Evolutionary conservation across 2,113 vertebrate species (phyloP), one percentile per base, ranked within the genome.

Genomic region (Melanotaenia duboulayi): DNA sequence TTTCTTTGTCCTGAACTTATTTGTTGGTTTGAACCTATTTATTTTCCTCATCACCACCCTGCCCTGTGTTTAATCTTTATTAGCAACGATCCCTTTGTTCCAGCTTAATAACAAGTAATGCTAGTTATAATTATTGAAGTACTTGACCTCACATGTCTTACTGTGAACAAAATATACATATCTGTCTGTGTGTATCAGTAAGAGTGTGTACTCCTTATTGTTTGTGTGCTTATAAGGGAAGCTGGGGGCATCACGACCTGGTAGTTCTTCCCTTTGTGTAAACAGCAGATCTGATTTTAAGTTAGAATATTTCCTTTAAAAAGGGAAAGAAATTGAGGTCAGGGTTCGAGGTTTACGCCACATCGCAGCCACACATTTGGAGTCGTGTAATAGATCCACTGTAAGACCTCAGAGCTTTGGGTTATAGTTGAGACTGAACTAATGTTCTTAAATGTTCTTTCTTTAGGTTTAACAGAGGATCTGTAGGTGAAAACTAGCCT

Each of bases 81-180:
- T 13, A n/a, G 37, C 50, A 50, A 14, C 32, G 54, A 66, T 39
- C 60, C 17, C 42, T 46, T 76, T 69, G 44, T 80, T 28, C 59
- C 76, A 55, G 83, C 23, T 40, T 44, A 25, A 42, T 42, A 39
- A 61, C 58, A 35, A 78, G 81, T 66, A 68, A 44, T 37, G 44
- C 80, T 89, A 79, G 93, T 96, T 88, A 96, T 88, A 96, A 95
- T 96, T 94, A 96, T 96, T 95, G 92, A 95, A 84, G 55, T 76
- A 82, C 82, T 79, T 78, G 72, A 66, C 83, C 65, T 74, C 88
- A 80, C 82, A 65, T 88, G 75, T 80, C 80, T 78, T 85, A 74
- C 54, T 65, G 65, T 69, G 89, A 87, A 89, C 87, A 65, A 76
- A 50, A 65, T 32, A 32, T 19, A 16, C 56, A 11, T 44, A 11